These are phyloP conservation scores for Chelmon rostratus DNA, from an alignment of 2,797 vertebrate species.

Conservation along the genomic window DNA sequence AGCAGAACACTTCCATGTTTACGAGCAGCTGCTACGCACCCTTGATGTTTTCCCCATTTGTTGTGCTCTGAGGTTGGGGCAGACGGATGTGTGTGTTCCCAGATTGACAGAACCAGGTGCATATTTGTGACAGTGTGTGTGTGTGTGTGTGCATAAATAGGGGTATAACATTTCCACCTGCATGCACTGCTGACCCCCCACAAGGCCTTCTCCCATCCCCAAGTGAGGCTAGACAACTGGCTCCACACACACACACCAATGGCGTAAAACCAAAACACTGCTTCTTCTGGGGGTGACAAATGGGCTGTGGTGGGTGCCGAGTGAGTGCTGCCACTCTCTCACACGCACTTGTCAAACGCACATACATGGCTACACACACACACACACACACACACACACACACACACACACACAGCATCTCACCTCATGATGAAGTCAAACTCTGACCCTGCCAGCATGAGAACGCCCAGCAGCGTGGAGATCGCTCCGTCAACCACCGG, in stretches of 20 bases:
- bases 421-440: constrained; percentile 99
- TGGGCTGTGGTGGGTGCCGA: constrained; percentile 30
- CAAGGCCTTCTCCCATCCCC: constrained; percentile 53
- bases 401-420: constrained; percentile 30
- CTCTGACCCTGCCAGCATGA: constrained; percentile 97
- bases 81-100: constrained; percentile 61
- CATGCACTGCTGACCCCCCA: constrained; percentile 65
- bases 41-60: constrained; percentile 88
- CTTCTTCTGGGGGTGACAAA: constrained; percentile 55
- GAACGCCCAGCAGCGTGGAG: constrained; percentile 95
- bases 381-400: constrained; percentile 15
- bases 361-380: constrained; percentile 16
- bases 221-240: constrained; percentile 74
- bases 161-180: constrained; percentile 82
- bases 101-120: constrained; percentile 82
- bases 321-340: constrained; percentile 1
- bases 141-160: constrained; percentile 61
- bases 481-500: constrained; percentile 96
- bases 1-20: constrained; percentile 87
- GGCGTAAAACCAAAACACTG: constrained; percentile 60
- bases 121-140: constrained; percentile 66
- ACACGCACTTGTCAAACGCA: constrained; percentile 3
- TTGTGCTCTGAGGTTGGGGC: constrained; percentile 72
- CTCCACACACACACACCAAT: constrained; percentile 49
- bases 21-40: constrained; percentile 89